Percentiles rank a stretch among this genome's conserved stretches.
Evolutionary conservation across 2,113 vertebrate species (phyloP).

Genomic region (Crotophaga sulcirostris): DNA sequence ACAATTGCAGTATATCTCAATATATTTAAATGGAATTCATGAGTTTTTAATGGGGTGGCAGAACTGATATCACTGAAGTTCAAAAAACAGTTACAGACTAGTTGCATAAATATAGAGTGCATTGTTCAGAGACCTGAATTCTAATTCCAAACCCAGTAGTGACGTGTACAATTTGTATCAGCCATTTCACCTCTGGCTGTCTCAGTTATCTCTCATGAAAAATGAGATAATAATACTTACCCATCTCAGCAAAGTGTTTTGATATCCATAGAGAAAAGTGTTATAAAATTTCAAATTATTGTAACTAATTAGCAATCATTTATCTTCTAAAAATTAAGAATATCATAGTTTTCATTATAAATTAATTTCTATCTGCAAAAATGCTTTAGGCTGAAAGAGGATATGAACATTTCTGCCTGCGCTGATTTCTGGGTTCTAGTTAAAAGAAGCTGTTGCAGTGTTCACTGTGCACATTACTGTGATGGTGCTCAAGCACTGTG

Average conservation of each 20-base stretch:
- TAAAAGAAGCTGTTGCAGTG: background rate
- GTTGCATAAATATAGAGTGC: background rate
- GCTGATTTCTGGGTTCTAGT: background rate
- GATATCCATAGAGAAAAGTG: conserved; percentile 49
- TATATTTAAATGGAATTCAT: background rate
- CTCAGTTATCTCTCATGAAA: conserved; percentile 41
- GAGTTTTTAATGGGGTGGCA: background rate
- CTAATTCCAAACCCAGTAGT: conserved; percentile 7
- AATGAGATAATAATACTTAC: conserved; percentile 53
- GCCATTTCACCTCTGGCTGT: conserved; percentile 45
- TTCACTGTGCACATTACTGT: background rate
- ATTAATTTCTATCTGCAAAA: conserved; percentile 50
- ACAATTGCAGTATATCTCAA: background rate
- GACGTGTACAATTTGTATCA: background rate
- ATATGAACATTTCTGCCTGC: background rate
- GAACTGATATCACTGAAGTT: background rate
- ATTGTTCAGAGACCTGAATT: conserved; percentile 26
- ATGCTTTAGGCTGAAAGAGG: conserved; percentile 36
- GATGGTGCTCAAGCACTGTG: background rate
- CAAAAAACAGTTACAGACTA: background rate
- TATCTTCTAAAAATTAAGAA: conserved; percentile 46
- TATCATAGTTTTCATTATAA: conserved; percentile 51
- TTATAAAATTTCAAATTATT: conserved; percentile 51
- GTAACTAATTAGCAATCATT: conserved; percentile 54
- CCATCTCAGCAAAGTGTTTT: conserved; percentile 36